Conservation (phyloP, 2,888 invertebrate species). For the Pseudococcus jackbeardsleyi region DNA sequence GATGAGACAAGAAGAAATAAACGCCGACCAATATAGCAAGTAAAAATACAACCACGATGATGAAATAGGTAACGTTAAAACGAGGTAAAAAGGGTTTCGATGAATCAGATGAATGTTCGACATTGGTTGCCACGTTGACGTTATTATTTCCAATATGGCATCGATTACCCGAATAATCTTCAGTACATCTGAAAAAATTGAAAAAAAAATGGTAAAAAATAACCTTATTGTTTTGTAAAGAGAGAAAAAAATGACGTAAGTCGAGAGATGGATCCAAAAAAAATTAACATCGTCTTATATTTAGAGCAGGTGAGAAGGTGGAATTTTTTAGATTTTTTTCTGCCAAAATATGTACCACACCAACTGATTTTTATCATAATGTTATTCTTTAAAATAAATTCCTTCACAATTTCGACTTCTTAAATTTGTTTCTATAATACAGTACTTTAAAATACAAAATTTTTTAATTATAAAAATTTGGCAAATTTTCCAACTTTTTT, state of each 20-base stretch:
- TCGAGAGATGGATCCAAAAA: no score
- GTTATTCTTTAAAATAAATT: no score
- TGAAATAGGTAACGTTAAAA: conserved; percentile 47
- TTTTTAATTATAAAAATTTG: no score
- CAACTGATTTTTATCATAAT: no score
- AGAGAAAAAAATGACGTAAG: no score
- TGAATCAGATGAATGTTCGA: not conserved
- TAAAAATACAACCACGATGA: conserved; percentile 37
- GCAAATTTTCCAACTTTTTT: not conserved
- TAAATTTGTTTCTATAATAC: no score
- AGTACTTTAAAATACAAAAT: no score
- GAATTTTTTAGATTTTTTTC: no score
- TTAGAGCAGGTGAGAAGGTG: no score
- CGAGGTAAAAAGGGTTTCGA: not conserved
- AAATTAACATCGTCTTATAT: not conserved
- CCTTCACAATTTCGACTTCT: no score
- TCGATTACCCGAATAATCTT: conserved; percentile 69
- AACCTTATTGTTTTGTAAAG: no score
- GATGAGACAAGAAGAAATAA: conserved; percentile 40
- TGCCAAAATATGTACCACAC: no score
- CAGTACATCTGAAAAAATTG: conserved; percentile 69
- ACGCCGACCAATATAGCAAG: not conserved
- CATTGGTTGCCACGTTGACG: not conserved
- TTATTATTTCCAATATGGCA: conserved; percentile 68
- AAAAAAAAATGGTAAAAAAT: not conserved